Evolutionary conservation across 2,113 vertebrate genomes (phyloP), one percentile per base, ranked within the genome.

Genomic region (Genyomyrus donnyi): DNA sequence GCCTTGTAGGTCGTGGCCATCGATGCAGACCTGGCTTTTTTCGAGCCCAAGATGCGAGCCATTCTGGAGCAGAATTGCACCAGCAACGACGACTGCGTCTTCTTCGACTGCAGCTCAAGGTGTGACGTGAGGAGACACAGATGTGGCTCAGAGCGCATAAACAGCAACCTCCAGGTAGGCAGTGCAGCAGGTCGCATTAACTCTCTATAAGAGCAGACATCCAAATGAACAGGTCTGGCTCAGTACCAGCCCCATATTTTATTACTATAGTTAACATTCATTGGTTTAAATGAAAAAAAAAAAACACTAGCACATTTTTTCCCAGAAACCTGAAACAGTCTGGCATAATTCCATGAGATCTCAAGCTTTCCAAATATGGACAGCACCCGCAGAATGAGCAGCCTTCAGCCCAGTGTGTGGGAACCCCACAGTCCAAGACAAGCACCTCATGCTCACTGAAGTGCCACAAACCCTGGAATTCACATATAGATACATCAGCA

Each of bases 21-120:
- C 8, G 98, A 99, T 49, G 97, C 99, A 93, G 98, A 99, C 95
- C 99, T 99, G 98, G 98, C 98, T 62, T 99, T 99, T 95, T 99
- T 99, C 87, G 98, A 99, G 93, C 98, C 98, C 0, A 99, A 99
- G 95, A 99, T 99, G 98, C 95, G 94, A 87, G 97, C 98, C 91
- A 98, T 99, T 92, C 96, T 99, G 0, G 97, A 98, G 91, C 98
- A 99, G 93, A 98, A 99, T 91, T 99, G 98, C 95, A 98, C 97
- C 9, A 94, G 92, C 56, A 97, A 99, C 0, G 96, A 97, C 56
- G 98, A 99, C 88, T 99, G 98, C 87, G 97, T 96, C 95, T 99
- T 99, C 95, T 99, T 99, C 88, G 98, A 99, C 96, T 99, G 98
- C 90, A 96, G 96, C 93, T 99, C 98, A 13, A 96, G 94, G 86